Percentiles rank a stretch among this genome's conserved stretches.
Evolutionary conservation across 2,888 invertebrate genomes (phyloP).

Genomic region (Himalopsyche tibetana): DNA sequence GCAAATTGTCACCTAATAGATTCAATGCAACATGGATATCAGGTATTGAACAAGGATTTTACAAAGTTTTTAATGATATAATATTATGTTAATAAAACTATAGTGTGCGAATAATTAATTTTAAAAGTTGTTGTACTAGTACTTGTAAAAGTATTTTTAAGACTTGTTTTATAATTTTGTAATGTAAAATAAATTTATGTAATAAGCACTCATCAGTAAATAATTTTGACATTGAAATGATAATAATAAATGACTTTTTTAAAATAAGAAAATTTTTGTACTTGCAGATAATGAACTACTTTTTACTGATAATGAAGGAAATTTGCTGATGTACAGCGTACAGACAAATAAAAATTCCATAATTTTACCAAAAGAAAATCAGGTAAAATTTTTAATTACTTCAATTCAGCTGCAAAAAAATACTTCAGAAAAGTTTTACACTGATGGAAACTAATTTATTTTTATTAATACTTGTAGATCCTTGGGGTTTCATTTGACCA

Average conservation of each 20-base stretch:
- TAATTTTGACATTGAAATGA: too few species aligned
- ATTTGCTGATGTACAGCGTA: constrained; percentile 78
- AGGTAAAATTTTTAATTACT: constrained; percentile 48
- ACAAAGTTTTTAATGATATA: too few species aligned
- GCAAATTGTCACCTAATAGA: constrained; percentile 79
- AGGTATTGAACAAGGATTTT: constrained; percentile 74
- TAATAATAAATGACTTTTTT: too few species aligned
- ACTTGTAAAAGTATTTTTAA: too few species aligned
- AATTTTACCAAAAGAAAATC: constrained; percentile 67
- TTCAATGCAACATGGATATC: constrained; percentile 91
- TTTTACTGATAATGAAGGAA: constrained; percentile 78
- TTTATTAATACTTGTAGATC: constrained; percentile 67
- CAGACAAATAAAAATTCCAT: constrained; percentile 68
- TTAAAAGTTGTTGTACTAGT: too few species aligned
- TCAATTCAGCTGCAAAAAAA: background rate
- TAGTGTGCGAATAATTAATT: too few species aligned
- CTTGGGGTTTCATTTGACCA: constrained; percentile 74
- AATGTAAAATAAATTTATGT: too few species aligned
- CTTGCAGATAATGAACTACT: constrained; percentile 81
- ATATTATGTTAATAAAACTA: too few species aligned
- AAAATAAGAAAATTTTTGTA: constrained; percentile 65
- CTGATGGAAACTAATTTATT: constrained; percentile 52
- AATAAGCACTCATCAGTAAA: too few species aligned
- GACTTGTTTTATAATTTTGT: too few species aligned
- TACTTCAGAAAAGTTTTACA: constrained; percentile 19